Evolutionary conservation across 2,797 vertebrate species (phyloP), one percentile per base, ranked within the genome.

Genomic region (Lacerta viridis): DNA sequence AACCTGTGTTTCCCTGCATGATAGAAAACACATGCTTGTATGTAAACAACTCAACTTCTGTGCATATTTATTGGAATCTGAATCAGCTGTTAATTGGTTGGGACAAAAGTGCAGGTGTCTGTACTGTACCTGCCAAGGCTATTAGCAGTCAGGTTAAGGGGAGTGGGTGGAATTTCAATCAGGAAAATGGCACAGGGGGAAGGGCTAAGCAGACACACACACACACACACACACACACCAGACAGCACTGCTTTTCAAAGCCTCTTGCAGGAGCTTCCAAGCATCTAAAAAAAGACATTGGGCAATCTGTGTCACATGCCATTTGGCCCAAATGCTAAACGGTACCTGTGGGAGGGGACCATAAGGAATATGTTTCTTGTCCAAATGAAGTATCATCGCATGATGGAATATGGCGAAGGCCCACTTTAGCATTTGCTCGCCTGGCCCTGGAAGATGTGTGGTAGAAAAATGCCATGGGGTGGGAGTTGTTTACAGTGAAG

Each of bases 401-500:
- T 29, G 46, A 59, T 46, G 82, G 68, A 55, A 61, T 55, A 41
- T 43, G 50, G 18, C 43, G 4, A 79, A 36, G 23, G 25, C 55
- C 29, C 23, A n/a, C 69, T 83, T 80, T 64, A 33, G 15, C 61
- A 33, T 81, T 88, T 88, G 43, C 29, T 61, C 77, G 88, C 69
- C 86, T 88, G 71, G 81, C 29, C n/a, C 77, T 7, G 46, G 68
- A 76, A 61, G 81, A 76, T 81, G 23, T 76, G 43, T 43, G 81
- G 1, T 84, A 92, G 74, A 88, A 86, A 90, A 88, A 92, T 0
- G 90, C 79, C 61, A 36, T 77, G 71, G 85, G 86, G 77, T 71
- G 68, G n/a, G 87, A 92, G 87, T 72, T 87, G 86, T 95, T 95
- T 95, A 90, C 50, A 86, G 66, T 43, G 36, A 90, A 92, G 86